Base-by-base conservation (phyloP, 1,140 invertebrate genomes). In the Drosophila parvula region DNA sequence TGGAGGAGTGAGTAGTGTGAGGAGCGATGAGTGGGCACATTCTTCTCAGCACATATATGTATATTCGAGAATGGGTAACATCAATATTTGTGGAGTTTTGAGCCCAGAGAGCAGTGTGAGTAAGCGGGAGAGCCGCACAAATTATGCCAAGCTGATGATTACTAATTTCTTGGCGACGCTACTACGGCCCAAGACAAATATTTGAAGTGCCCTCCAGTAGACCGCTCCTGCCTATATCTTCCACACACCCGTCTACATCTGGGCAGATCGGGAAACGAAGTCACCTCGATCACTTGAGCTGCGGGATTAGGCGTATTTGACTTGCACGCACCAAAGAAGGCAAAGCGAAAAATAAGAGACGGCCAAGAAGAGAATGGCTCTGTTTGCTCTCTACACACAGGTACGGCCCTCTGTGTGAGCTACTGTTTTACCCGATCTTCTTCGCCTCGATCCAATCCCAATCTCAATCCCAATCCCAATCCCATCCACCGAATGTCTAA, bases 251-350 rank as follows among this genome's bases (percentile, higher is more conserved):
- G 44, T 58, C 61, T 57, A 43, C 34, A 40, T 60, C 61, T 40
- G 51, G 36, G 30, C 51, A n/a, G 68, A 90, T 79, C 89, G 69
- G 71, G 76, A 83, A 90, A 82, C 76, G 67, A 85, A 90, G 86
- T 90, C 88, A 83, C 89, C 89, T 85, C 79, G 78, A 91, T 89
- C 89, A 90, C 90, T 91, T 91, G 89, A 91, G 84, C 81, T 89
- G 81, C 81, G 81, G 86, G 85, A 90, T 90, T 90, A 90, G 85
- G 88, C 86, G 81, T 90, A 90, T 90, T 90, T 90, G 85, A 82
- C 68, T 90, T 89, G 82, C 86, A 89, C 84, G 85, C 84, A 88
- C 77, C 83, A 74, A 32, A 61, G 78, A 78, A 58, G 57, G 65
- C 68, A 70, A 70, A 70, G 55, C 69, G 57, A 69, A 62, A 81